Percentiles rank a stretch among this genome's conserved stretches.
Evolutionary conservation across 2,113 vertebrate species (phyloP).

Genomic region (Accipiter cooperii): DNA sequence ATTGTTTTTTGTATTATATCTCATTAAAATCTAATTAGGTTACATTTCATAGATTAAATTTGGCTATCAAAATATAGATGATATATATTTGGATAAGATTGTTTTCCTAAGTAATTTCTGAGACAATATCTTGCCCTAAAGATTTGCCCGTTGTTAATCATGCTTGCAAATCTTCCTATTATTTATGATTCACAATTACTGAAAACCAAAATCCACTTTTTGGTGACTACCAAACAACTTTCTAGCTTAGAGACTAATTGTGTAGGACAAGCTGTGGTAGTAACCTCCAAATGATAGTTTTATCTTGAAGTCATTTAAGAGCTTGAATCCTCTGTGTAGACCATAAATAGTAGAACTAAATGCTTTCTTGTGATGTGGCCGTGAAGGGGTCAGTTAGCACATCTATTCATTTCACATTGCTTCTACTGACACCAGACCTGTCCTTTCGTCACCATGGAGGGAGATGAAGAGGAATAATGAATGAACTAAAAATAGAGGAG

Average conservation of each 20-base stretch:
- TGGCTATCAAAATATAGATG: neutral
- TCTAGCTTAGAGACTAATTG: neutral
- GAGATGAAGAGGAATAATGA: conserved; percentile 49
- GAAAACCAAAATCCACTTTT: neutral
- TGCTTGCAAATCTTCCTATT: neutral
- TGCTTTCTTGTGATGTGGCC: neutral
- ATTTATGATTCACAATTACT: neutral
- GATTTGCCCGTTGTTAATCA: neutral
- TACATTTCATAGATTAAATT: neutral
- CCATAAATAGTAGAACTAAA: conserved; percentile 28
- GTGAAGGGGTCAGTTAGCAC: conserved; percentile 33
- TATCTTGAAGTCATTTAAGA: conserved; percentile 8
- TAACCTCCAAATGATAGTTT: conserved; percentile 3
- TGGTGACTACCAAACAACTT: neutral
- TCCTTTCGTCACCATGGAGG: neutral
- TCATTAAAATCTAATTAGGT: neutral
- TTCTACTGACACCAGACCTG: conserved; percentile 36
- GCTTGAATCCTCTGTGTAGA: neutral
- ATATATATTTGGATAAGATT: neutral
- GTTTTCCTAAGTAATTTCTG: neutral
- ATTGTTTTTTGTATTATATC: neutral
- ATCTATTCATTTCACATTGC: conserved; percentile 43
- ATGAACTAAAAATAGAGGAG: conserved; percentile 55
- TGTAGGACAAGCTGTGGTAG: neutral
- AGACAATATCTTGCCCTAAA: neutral